phyloP scores from a whole-genome alignment of 1,140 invertebrate species.

The Sitobion miscanthi region DNA sequence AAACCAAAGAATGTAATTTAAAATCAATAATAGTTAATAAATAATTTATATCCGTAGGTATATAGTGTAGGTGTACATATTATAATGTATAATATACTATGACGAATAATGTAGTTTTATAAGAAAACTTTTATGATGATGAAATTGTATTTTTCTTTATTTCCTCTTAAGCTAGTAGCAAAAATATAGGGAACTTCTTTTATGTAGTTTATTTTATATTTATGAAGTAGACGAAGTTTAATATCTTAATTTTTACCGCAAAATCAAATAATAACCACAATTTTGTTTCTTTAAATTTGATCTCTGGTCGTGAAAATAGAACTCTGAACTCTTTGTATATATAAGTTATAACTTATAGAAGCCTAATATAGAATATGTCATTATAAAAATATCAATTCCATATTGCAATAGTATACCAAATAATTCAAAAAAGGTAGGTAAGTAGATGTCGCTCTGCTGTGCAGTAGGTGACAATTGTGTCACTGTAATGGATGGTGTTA shows the following conservation, averaged over 20 bases:
- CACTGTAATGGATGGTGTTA: no score
- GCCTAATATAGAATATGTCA: neutral
- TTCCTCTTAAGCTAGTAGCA: neutral
- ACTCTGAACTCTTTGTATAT: neutral
- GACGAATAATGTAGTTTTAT: neutral
- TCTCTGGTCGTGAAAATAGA: neutral
- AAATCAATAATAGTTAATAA: neutral
- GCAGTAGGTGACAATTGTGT: no score
- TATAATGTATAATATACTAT: neutral
- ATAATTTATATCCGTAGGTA: neutral
- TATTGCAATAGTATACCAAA: neutral
- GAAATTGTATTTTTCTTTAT: neutral
- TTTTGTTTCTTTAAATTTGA: neutral
- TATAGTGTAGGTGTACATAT: no score
- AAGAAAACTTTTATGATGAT: neutral
- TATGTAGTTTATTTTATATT: neutral
- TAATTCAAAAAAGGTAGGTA: neutral
- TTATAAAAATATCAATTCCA: neutral
- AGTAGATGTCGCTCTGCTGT: no score
- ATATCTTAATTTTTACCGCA: neutral
- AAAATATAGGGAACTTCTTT: neutral
- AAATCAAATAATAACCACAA: neutral
- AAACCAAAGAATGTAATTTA: neutral
- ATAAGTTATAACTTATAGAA: neutral
- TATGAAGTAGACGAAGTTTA: neutral